These are phyloP conservation scores for Yponomeuta cagnagella DNA, from an alignment of 2,888 invertebrate species.

Conservation along the genomic window DNA sequence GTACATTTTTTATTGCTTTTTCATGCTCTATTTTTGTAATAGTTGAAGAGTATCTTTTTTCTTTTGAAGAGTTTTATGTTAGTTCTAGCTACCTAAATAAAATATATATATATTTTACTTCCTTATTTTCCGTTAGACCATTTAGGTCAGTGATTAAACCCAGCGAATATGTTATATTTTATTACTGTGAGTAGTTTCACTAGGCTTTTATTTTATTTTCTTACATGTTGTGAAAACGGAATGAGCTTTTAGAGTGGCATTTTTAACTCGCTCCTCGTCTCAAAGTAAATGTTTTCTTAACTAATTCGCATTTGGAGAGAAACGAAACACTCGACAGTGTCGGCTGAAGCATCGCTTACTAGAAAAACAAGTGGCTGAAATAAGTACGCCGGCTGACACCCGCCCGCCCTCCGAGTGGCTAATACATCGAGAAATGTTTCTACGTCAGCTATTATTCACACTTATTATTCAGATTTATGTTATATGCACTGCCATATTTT, in stretches of 20 bases:
- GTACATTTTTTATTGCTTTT: conserved; percentile 49
- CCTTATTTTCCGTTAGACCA: too few relatives aligned
- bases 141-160: too few relatives aligned
- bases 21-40: conserved; percentile 59
- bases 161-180: too few relatives aligned
- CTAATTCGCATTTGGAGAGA: conserved; percentile 70
- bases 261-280: conserved; percentile 51
- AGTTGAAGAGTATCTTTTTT: conserved; percentile 41
- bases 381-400: conserved; percentile 10
- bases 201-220: too few relatives aligned
- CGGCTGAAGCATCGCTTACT: conserved; percentile 58
- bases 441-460: too few relatives aligned
- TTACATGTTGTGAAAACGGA: neutral
- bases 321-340: conserved; percentile 62
- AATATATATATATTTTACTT: too few relatives aligned
- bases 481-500: too few relatives aligned
- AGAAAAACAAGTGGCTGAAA: conserved; percentile 48
- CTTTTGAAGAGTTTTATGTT: conserved; percentile 16
- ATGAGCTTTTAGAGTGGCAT: conserved; percentile 24
- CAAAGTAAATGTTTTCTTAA: conserved; percentile 68
- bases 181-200: too few relatives aligned
- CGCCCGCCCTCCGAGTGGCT: neutral
- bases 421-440: neutral
- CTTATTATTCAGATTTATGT: too few relatives aligned
- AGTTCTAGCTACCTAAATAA: conserved; percentile 6